Base-by-base conservation (phyloP, 2,113 vertebrate genomes). In the Pollachius pollachius region DNA sequence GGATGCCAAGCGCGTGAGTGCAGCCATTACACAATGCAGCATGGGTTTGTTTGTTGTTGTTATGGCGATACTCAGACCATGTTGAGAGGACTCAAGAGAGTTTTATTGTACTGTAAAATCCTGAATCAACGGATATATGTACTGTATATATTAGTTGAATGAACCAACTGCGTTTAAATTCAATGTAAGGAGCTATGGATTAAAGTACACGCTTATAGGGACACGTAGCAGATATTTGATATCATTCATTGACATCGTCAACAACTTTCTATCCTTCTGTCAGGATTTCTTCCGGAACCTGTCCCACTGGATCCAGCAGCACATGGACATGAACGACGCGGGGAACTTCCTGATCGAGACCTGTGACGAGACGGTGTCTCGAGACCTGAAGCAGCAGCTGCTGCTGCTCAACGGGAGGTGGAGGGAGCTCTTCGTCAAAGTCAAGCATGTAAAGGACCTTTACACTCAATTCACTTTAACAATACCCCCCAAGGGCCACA, bases 291-390 rank as follows among this genome's bases (percentile, higher is more conserved):
- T 92, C 76, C 79, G 92, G 67, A 93, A 92, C 77, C 79, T 93
- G 19, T 87, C 91, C 19, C 88, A 92, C 80, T 93, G 92, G 97
- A 97, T 99, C 69, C 95, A 97, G 77, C 96, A 98, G 79, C 97
- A 99, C 77, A 94, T 94, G 74, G 92, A 95, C 79, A 99, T 99
- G 97, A 99, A 99, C 1, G 97, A 99, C 58, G 94, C 97, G 2
- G 97, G 97, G 37, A 99, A 99, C 89, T 99, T 99, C 78, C 94
- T 99, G 1, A 99, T 99, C 17, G 97, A 98, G 88, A 98, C 97
- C 0, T 99, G 96, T 16, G 95, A 99, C 56, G 97, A 99, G n/a
- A 91, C 92, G 0, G 94, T 99, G 65, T 99, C 97, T 21, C 92
- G 95, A 52, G 97, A 99, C 69, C 92, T 99, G 17, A 99, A 99